Conservation (phyloP, 2,888 invertebrate genomes). For the Ceramica pisi region DNA sequence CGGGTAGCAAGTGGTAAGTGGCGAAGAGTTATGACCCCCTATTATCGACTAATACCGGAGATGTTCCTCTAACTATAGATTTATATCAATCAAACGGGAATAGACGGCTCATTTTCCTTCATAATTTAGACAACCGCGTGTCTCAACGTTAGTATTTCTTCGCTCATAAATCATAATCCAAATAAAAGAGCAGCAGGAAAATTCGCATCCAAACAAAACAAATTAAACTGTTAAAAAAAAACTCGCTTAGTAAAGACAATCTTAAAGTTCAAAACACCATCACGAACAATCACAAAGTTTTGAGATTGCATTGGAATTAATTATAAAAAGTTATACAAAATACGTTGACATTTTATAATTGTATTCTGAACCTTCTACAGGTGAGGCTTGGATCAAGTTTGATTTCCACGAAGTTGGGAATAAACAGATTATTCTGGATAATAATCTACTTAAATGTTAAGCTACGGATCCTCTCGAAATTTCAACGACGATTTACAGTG, state of each 20-base stretch:
- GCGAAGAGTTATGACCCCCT: background rate
- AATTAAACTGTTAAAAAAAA: conserved; percentile 51
- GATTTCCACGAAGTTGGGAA: conserved; percentile 31
- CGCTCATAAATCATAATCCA: background rate
- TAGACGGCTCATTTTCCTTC: background rate
- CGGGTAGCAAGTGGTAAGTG: background rate
- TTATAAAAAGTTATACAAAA: conserved; percentile 60
- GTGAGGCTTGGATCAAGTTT: conserved; percentile 31
- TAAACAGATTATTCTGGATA: conserved; percentile 46
- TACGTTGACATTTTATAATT: conserved; percentile 62
- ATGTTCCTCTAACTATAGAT: background rate
- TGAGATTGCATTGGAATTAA: conserved; percentile 57
- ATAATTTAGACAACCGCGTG: background rate
- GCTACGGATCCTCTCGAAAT: conserved; percentile 30
- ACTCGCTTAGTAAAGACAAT: conserved; percentile 44
- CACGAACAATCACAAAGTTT: conserved; percentile 62
- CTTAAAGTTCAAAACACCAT: conserved; percentile 47
- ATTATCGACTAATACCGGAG: background rate
- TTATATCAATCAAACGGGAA: background rate
- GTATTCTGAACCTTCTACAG: conserved; percentile 52
- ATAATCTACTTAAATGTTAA: conserved; percentile 38
- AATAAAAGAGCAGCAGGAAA: conserved; percentile 6
- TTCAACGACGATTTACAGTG: conserved; percentile 2
- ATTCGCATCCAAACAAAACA: conserved; percentile 38
- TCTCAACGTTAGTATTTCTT: background rate